Percentiles rank a stretch among this genome's conserved stretches.
Conservation (phyloP, 2,797 vertebrate species). For the Esox masquinongy region DNA sequence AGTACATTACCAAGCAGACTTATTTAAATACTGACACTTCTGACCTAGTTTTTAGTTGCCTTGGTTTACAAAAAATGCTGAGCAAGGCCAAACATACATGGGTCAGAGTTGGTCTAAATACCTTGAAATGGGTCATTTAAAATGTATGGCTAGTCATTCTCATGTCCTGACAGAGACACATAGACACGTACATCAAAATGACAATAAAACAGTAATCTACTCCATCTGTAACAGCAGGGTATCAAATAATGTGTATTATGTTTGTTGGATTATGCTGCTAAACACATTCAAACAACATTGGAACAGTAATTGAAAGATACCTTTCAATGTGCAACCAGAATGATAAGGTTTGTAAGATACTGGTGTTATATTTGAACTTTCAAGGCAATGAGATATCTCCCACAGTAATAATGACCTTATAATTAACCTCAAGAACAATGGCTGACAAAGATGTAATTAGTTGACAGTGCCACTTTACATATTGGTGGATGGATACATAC, state of each 20-base stretch:
- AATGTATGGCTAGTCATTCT: not conserved
- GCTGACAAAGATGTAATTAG: not conserved
- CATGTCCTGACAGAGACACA: not conserved
- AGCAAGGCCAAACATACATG: slow-evolving; percentile 1
- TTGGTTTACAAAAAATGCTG: not conserved
- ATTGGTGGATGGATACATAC: not conserved
- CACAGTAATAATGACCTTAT: not conserved
- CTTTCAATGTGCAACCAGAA: not conserved
- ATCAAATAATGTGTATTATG: not conserved
- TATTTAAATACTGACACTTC: slow-evolving; percentile 15
- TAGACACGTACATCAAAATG: not conserved
- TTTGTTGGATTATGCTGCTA: not conserved
- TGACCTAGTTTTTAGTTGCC: not conserved
- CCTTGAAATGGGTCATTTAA: not conserved
- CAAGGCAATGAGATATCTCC: not conserved
- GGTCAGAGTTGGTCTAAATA: not conserved
- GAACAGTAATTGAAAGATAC: not conserved
- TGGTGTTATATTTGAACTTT: not conserved
- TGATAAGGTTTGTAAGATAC: not conserved
- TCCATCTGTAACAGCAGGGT: not conserved
- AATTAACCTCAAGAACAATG: not conserved
- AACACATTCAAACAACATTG: not conserved
- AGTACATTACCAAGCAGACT: not conserved
- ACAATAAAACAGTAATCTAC: not conserved
- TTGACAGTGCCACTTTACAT: not conserved